Base-by-base conservation (phyloP, 92 coral and sea anemone genomes). In the Palythoa grandiflora region DNA sequence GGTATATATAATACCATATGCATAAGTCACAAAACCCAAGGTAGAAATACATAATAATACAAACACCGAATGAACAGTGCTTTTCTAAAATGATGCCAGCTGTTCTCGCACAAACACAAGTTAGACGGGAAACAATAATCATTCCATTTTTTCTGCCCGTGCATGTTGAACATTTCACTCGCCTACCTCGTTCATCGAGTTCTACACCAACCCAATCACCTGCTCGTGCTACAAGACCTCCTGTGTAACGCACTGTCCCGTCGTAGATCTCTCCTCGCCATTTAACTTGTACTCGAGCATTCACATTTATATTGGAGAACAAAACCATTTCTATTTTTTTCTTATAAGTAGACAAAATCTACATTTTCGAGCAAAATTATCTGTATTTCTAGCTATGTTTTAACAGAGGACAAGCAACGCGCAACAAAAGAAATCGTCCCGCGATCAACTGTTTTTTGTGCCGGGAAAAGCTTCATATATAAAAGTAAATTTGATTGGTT, bases 141-240 rank as follows among this genome's bases (percentile, higher is more conserved):
- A 4, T 44, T 38, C 13, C 0, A 3, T 28, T 66, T 61, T 35
- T 48, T 37, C 40, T n/a, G 21, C 6, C 13, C 50, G 50, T 44
- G 28, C 28, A 28, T 0, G 50, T 44, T 11, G 38, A 20, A 21
- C 1, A 9, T 73, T 2, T 44, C 14, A 19, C 3, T 6, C 12
- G 16, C 51, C 35, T 71, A 95, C 99, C 99, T 97, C 94, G 88
- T 21, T 94, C 91, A 80, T 97, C 99, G 50, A 97, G 63, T 54
- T 97, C 99, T 10, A 97, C 89, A 19, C 99, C 99, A 78, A 94
- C 92, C 99, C 99, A 97, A 52, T 95, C 96, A 84, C 99, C 99
- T 53, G 93, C 85, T 77, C 93, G 90, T 11, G 96, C 91, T 9
- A 97, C 94, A 48, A 97, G 91, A 44, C 91, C 91, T 9, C 99